Conservation (phyloP, 2,888 invertebrate species). For the Hyppa rectilinea region DNA sequence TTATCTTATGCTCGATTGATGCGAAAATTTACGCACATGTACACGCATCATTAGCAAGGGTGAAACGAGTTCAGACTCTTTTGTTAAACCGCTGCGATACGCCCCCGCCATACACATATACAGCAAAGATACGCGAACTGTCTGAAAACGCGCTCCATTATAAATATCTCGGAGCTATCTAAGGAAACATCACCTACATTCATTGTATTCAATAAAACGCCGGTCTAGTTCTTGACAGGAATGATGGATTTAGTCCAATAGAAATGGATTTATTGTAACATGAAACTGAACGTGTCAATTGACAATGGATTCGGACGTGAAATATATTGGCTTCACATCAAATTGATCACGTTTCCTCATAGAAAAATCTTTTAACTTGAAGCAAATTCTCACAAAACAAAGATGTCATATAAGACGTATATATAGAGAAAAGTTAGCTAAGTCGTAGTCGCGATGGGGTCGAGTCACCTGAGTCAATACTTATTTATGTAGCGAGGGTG, state of each 20-base stretch:
- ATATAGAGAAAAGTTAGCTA: constrained; percentile 38
- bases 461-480: constrained; percentile 76
- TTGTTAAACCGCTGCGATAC: constrained; percentile 35
- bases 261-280: constrained; percentile 40
- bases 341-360: constrained; percentile 4
- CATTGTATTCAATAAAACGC: constrained; percentile 37
- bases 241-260: constrained; percentile 50
- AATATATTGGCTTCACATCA: neutral
- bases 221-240: constrained; percentile 45
- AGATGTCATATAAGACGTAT: constrained; percentile 17
- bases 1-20: constrained; percentile 47
- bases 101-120: constrained; percentile 14
- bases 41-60: constrained; percentile 47
- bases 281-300: constrained; percentile 23
- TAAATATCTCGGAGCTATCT: constrained; percentile 45
- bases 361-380: neutral
- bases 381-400: constrained; percentile 8
- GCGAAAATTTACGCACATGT: constrained; percentile 44
- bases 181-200: constrained; percentile 57
- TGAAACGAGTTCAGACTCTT: constrained; percentile 52
- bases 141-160: constrained; percentile 38
- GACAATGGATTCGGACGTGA: constrained; percentile 21
- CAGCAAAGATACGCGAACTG: constrained; percentile 21
- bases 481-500: constrained; percentile 79
- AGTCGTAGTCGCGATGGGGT: constrained; percentile 44